Conservation (phyloP, 37 sponge, comb jelly and placozoan species). For the Ephydatia muelleri region DNA sequence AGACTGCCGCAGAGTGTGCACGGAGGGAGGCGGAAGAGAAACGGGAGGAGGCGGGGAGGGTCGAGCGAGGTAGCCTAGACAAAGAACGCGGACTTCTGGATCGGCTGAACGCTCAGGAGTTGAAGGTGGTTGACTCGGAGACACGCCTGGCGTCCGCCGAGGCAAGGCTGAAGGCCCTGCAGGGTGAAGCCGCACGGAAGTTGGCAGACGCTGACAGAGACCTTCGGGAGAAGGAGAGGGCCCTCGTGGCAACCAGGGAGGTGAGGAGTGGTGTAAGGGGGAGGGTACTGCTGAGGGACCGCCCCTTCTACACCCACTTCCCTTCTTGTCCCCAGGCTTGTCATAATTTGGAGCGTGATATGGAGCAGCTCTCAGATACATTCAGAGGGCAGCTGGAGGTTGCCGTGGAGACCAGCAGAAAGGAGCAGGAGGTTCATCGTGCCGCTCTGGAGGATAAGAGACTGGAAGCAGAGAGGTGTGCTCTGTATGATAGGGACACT, state of each 20-base stretch:
- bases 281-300: background rate
- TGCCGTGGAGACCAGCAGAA: background rate
- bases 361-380: background rate
- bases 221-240: constrained; percentile 27
- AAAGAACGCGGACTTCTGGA: background rate
- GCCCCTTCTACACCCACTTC: background rate
- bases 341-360: background rate
- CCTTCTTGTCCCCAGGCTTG: background rate
- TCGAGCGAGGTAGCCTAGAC: constrained; percentile 7
- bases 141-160: constrained; percentile 6
- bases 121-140: constrained; percentile 1
- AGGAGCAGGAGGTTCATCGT: background rate
- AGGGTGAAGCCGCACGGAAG: constrained; percentile 9
- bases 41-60: background rate
- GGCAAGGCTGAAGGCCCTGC: background rate
- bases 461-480: constrained; percentile 18
- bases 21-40: background rate
- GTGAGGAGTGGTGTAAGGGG: background rate
- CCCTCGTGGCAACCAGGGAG: constrained; percentile 25
- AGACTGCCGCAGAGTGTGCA: constrained; percentile 41
- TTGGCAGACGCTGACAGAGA: constrained; percentile 12
- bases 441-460: constrained; percentile 27
- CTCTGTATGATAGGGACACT: background rate
- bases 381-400: background rate
- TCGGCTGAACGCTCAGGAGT: background rate